Base-by-base conservation (phyloP, 2,113 vertebrate species). In the Anolis sagrei region DNA sequence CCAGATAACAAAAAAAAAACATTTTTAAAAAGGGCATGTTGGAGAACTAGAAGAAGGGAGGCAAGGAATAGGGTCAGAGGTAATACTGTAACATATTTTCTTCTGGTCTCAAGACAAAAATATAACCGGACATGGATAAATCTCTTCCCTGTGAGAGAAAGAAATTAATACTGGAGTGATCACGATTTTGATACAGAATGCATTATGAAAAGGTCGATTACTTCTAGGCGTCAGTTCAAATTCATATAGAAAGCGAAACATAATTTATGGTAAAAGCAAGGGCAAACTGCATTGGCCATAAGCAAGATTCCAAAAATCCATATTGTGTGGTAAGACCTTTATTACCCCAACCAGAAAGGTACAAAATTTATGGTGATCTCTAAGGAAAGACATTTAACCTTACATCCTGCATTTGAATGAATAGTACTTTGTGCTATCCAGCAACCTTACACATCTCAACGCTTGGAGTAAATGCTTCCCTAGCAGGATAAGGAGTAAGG, bases 361-460 rank as follows among this genome's bases (percentile, higher is more conserved):
- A 86, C 0, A 0, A 77, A 69, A 81, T 86, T 90, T 86, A 86
- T 69, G 39, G 34, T 10, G 58, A 61, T 44, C 81, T 83, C 51
- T 74, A 58, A 74, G 54, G 11, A 82, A 72, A 5, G 54, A 8
- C 62, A 72, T 89, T 87, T 81, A 73, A 39, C 27, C 83, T 79
- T 74, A 29, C 8, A 16, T 91, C 70, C 91, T 79, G 25, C 70
- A 85, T 86, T 80, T 51, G 72, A 82, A 75, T 88, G 88, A 87
- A 72, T 29, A 1, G 1, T 61, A 1, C 0, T 82, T 18, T 77
- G 34, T 76, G 27, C 48, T 83, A 82, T 74, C 32, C 81, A 82
- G 48, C 88, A 91, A 89, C 23, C 66, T 27, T 34, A 32, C n/a
- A 49, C 62, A 78, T 86, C 49, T 70, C 79, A 32, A 25, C 49